Evolutionary conservation across 53 echinoderm and acorn worm genomes (phyloP), one percentile per base, ranked within the genome.

Genomic region (Luidia sarsii): DNA sequence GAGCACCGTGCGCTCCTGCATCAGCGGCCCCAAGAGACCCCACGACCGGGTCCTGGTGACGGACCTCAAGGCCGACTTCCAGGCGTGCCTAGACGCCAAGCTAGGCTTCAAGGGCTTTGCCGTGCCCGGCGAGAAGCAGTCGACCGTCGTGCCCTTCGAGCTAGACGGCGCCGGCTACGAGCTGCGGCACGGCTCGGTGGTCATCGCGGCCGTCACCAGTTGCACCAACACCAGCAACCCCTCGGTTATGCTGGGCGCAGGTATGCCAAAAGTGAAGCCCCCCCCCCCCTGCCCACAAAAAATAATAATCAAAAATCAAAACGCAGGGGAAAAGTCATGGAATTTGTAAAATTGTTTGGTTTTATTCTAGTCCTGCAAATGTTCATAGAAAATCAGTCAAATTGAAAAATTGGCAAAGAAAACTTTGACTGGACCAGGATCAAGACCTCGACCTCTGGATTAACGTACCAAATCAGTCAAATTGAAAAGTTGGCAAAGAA

Each of bases 191-290:
- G 96, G 96, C 7, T 93, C 93, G 11, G 96, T 96, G 13, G 96
- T 96, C 33, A 96, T 96, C 65, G 93, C 96, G 27, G 96, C 96
- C 14, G 93, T 96, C 29, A 96, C 96, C 10, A 96, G 96, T 75
- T 96, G 96, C 77, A 96, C 96, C 2, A 96, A 96, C 36, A 96
- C 96, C 37, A 96, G 96, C 53, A 96, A 96, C 41, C 96, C 96
- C 14, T 96, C 96, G 24, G 96, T 96, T 65, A 96, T 96, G 96
- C 87, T 96, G 23, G 96, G 96, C 32, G 95, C 92, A 71, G 95
- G 95, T 92, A 41, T 67, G 84, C 0, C 1, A 36, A 30, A 45
- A 8, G n/a, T n/a, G n/a, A n/a, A n/a, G n/a, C n/a, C n/a, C n/a
- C n/a, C n/a, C n/a, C n/a, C n/a, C n/a, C n/a, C n/a, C n/a, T n/a